Base-by-base conservation (phyloP, 2,888 invertebrate genomes). In the Congeria kusceri region DNA sequence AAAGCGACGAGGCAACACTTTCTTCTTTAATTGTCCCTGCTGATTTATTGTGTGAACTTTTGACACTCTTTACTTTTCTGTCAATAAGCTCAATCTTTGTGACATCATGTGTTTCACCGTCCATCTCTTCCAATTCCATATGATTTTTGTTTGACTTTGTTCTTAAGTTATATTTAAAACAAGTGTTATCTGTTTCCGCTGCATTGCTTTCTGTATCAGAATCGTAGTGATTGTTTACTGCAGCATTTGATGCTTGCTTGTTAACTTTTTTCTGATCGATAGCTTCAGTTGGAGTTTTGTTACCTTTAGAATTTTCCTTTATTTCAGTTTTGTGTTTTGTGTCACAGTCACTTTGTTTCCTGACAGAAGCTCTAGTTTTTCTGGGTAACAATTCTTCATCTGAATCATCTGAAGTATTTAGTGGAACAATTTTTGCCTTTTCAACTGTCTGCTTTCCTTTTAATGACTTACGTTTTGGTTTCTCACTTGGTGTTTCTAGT, bases 171-270 rank as follows among this genome's bases (percentile, higher is more conserved):
- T 71, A 71, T 70, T 71, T 62, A 32, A 57, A 62, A 23, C 32
- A 28, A 5, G 58, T 56, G 7, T 20, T 28, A 44, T 72, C 71
- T 66, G 61, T 73, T 65, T 73, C 66, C 49, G 66, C 58, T 49
- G 25, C 59, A 66, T 66, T 66, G 62, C 66, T 66, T 67, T 73
- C 73, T 59, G 66, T 73, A 46, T 66, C 73, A n/a, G 73, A 75
- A 69, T 62, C 75, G 58, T 63, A 75, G 62, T 69, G 68, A 56
- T 69, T 68, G 27, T 61, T 59, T 56, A 56, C 61, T 46, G 62
- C 62, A 63, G 62, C 56, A 70, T 20, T 63, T 53, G 61, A 56
- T 70, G 56, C 62, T 27, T 56, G 62, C 23, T 23, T 56, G 13
- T 15, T 32, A 13, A 46, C 57, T 23, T 28, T 59, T 59, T 44